Percentiles rank a stretch among this genome's conserved stretches.
phyloP scores from a whole-genome alignment of 2,888 invertebrate genomes.

The Tanytarsus gracilentus region DNA sequence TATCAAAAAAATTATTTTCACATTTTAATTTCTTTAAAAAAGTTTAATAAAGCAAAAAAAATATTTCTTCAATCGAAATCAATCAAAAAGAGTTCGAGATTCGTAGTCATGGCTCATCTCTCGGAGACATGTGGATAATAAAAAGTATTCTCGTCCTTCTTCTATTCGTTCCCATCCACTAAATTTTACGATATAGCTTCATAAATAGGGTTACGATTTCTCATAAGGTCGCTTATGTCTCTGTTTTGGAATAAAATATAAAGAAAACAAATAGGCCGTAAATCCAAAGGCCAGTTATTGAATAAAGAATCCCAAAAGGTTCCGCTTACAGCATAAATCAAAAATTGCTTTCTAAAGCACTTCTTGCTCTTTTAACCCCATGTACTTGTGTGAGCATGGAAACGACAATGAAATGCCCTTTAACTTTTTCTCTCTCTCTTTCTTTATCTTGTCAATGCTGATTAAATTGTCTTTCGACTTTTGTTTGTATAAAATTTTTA shows the following conservation, averaged over 20 bases:
- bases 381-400: background rate
- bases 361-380: background rate
- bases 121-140: background rate
- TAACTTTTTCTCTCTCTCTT: background rate
- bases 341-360: constrained; percentile 8
- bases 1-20: too few species aligned
- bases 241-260: background rate
- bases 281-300: constrained; percentile 6
- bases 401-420: too few species aligned
- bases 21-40: too few species aligned
- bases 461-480: too few species aligned
- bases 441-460: background rate
- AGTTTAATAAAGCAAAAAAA: too few species aligned
- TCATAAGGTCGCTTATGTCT: background rate
- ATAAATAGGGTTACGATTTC: constrained; percentile 1
- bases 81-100: background rate
- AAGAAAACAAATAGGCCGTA: constrained; percentile 9
- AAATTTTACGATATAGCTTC: constrained; percentile 15
- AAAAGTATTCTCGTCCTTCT: background rate
- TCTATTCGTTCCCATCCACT: background rate
- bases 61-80: too few species aligned
- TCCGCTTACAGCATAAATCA: constrained; percentile 7
- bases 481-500: too few species aligned
- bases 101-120: too few species aligned
- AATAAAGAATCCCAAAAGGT: constrained; percentile 10